Percentiles rank a stretch among this genome's conserved stretches.
phyloP scores from a whole-genome alignment of 2,113 vertebrate species.

The human (Homo sapiens) region DNA sequence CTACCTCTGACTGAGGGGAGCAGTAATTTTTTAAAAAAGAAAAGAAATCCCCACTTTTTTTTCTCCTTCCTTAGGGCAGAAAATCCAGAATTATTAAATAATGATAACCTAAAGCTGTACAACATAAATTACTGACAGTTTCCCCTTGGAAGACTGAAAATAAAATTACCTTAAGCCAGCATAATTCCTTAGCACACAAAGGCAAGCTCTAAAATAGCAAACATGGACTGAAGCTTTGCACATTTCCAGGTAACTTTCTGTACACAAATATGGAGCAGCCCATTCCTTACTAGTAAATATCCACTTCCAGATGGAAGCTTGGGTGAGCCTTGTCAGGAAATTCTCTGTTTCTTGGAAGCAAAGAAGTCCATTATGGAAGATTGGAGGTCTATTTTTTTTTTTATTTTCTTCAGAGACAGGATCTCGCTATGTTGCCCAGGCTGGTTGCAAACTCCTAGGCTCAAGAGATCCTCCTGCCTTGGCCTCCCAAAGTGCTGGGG shows the following conservation, averaged over 20 bases:
- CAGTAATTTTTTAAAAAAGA: not conserved
- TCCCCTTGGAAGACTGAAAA: not conserved
- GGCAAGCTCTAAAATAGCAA: not conserved
- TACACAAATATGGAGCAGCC: not conserved
- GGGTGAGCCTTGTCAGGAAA: not conserved
- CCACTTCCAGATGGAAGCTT: not conserved
- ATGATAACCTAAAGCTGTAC: not conserved
- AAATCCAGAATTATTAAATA: slow-evolving; percentile 16
- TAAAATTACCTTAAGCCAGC: not conserved
- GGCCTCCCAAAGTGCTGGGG: too few relatives aligned
- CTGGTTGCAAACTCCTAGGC: too few relatives aligned
- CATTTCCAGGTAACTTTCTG: not conserved
- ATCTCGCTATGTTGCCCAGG: too few relatives aligned
- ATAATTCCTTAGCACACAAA: not conserved
- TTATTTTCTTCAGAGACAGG: too few relatives aligned
- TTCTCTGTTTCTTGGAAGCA: not conserved
- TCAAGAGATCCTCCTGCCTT: too few relatives aligned
- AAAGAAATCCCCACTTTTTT: not conserved
- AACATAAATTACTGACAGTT: not conserved
- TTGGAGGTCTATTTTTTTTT: too few relatives aligned
- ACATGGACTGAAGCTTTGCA: not conserved
- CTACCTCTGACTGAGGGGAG: not conserved
- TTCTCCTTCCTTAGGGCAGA: slow-evolving; percentile 3
- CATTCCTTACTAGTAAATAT: not conserved
- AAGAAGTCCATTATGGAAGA: not conserved